Conservation (phyloP, 1,140 invertebrate species). For the Notospermus geniculatus region DNA sequence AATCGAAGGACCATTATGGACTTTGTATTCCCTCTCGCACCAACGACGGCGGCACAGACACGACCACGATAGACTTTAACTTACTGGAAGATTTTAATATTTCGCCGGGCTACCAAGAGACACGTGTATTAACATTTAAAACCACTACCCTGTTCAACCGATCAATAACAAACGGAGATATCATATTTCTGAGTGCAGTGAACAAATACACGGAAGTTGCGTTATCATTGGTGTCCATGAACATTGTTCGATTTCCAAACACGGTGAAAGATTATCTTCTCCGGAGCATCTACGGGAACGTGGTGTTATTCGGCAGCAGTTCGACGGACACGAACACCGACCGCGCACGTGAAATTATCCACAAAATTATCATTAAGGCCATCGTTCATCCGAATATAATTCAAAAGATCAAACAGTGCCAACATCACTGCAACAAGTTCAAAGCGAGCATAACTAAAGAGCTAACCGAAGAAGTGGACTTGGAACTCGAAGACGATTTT, state of each 20-base stretch:
- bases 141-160: conserved; percentile 2
- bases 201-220: conserved; percentile 1
- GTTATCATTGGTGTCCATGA: background rate
- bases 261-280: conserved; percentile 1
- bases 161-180: background rate
- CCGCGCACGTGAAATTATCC: background rate
- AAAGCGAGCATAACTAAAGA: background rate
- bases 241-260: conserved; percentile 5
- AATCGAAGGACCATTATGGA: conserved; percentile 9
- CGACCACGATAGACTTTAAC: background rate
- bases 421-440: background rate
- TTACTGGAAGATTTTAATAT: conserved; percentile 7
- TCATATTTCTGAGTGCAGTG: conserved; percentile 7
- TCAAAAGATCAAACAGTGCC: conserved; percentile 9
- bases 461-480: too few species aligned
- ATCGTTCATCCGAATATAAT: background rate
- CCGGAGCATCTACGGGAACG: background rate
- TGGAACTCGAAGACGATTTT: conserved; percentile 4
- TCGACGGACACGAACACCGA: background rate
- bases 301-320: background rate
- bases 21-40: background rate
- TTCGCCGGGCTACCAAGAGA: background rate
- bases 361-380: conserved; percentile 10
- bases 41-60: background rate
- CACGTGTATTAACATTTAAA: conserved; percentile 6